Percentiles rank a stretch among this genome's conserved stretches.
These are phyloP conservation scores for Dioctria linearis DNA, from an alignment of 2,888 invertebrate species.

Conservation along the genomic window DNA sequence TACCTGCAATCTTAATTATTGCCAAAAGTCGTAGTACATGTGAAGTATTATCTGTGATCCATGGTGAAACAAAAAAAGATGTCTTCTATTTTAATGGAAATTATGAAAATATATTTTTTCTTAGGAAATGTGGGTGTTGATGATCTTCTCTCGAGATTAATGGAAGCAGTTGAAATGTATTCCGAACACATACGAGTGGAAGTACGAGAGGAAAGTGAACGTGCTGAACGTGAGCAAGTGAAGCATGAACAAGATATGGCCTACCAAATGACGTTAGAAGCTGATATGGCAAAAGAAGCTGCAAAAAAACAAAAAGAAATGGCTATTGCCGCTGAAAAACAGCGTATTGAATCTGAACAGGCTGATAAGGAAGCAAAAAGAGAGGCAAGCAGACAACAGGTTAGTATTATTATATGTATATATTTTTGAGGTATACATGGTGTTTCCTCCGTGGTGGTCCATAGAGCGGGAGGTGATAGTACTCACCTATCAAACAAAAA, in stretches of 20 bases:
- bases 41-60: slow-evolving; percentile 91
- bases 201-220: slow-evolving; percentile 87
- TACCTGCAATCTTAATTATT: slow-evolving; percentile 91
- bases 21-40: slow-evolving; percentile 90
- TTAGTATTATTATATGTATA: slow-evolving; percentile 57
- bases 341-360: slow-evolving; percentile 82
- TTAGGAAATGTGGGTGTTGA: slow-evolving; percentile 86
- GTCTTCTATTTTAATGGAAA: slow-evolving; percentile 21
- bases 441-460: too few species aligned
- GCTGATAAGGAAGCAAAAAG: slow-evolving; percentile 80
- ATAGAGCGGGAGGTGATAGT: too few species aligned
- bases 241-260: slow-evolving; percentile 96
- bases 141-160: slow-evolving; percentile 88
- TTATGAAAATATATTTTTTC: slow-evolving; percentile 27
- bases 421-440: too few species aligned
- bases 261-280: slow-evolving; percentile 88
- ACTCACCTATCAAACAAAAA: too few species aligned
- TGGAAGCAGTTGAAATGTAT: slow-evolving; percentile 91
- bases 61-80: slow-evolving; percentile 75
- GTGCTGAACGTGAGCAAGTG: slow-evolving; percentile 89
- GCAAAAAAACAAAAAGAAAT: slow-evolving; percentile 82
- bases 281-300: slow-evolving; percentile 87
- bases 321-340: slow-evolving; percentile 78
- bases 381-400: slow-evolving; percentile 75
- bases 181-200: slow-evolving; percentile 83